These are phyloP conservation scores for Heteromurus nitidus DNA, from an alignment of 2,888 invertebrate species.

Conservation along the genomic window DNA sequence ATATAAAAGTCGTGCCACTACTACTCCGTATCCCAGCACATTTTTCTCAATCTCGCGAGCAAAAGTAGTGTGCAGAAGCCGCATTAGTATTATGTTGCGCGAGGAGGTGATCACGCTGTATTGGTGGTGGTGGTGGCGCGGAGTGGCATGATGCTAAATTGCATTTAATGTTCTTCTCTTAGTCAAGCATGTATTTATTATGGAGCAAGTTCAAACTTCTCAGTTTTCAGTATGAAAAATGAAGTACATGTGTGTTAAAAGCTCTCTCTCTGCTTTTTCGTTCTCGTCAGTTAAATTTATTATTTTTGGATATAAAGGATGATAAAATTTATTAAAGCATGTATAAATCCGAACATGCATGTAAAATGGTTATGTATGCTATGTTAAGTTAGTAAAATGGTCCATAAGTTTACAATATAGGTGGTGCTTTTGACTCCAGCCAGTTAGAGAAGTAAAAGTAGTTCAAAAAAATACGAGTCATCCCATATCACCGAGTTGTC, in stretches of 20 bases:
- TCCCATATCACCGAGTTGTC: no score
- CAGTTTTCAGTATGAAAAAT: no score
- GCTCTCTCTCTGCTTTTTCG: neutral
- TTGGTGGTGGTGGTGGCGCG: conserved; percentile 3
- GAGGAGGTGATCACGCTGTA: neutral
- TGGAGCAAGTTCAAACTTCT: neutral
- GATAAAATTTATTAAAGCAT: conserved; percentile 28
- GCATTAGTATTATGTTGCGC: neutral
- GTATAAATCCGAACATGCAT: neutral
- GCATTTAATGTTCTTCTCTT: conserved; percentile 41
- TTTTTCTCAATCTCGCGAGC: neutral
- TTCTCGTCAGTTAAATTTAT: neutral
- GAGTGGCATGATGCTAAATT: conserved; percentile 43
- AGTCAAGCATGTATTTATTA: no score
- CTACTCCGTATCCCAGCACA: no score
- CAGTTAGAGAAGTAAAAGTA: neutral
- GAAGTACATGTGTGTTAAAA: no score
- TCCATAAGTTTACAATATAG: no score
- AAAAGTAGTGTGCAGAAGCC: conserved; percentile 24
- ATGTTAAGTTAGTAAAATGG: neutral
- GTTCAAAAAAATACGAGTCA: no score
- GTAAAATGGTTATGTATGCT: neutral
- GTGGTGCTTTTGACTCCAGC: conserved; percentile 21
- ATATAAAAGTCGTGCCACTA: neutral
- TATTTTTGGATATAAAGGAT: conserved; percentile 11